Percentiles rank a stretch among this genome's conserved stretches.
These are phyloP conservation scores for Ptyas mucosa DNA, from an alignment of 2,113 vertebrate species.

Conservation along the genomic window DNA sequence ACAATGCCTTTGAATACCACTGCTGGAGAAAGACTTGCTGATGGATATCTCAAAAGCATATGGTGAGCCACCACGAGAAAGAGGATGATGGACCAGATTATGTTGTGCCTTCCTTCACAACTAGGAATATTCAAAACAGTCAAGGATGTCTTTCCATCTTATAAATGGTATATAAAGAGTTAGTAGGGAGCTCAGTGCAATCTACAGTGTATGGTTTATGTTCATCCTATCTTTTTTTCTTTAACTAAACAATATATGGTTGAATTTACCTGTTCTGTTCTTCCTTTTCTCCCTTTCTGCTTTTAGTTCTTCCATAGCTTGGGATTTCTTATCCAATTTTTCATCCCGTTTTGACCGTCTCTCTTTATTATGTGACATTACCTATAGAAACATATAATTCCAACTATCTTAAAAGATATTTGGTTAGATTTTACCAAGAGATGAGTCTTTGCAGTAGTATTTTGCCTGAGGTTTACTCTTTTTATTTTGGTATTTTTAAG, in stretches of 20 bases:
- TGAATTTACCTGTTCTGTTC: constrained; percentile 87
- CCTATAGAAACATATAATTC: constrained; percentile 67
- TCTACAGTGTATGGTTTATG: background rate
- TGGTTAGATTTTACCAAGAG: background rate
- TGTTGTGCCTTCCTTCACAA: background rate
- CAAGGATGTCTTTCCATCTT: background rate
- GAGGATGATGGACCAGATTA: background rate
- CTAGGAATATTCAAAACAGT: background rate
- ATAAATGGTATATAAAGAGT: background rate
- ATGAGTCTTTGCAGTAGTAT: background rate
- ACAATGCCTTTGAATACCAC: background rate
- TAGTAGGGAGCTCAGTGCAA: background rate
- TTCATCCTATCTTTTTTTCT: background rate
- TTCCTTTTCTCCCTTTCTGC: constrained; percentile 97
- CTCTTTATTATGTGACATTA: constrained; percentile 98
- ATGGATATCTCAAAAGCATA: background rate
- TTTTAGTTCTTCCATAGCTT: constrained; percentile 98
- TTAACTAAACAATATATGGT: background rate
- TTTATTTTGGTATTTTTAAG: background rate
- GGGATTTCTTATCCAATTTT: constrained; percentile 97
- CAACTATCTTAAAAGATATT: background rate
- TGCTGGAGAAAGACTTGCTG: background rate
- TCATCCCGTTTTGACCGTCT: constrained; percentile 93
- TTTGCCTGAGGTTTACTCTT: background rate
- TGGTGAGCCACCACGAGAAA: background rate